phyloP scores from a whole-genome alignment of 2,888 invertebrate species.

The Magallana nippona region DNA sequence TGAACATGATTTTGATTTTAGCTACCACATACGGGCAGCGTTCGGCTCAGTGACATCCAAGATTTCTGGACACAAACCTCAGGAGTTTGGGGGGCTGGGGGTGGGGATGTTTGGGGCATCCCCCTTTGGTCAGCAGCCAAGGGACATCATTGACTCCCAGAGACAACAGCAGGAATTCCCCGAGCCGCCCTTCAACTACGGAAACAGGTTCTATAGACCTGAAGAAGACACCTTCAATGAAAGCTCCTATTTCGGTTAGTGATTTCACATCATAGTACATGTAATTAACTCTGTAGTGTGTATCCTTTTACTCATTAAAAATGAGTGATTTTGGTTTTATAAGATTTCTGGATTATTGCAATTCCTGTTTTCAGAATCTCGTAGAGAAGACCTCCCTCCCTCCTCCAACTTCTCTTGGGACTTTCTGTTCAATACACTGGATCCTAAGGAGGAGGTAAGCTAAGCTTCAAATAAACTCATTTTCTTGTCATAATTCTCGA shows the following conservation, averaged over 20 bases:
- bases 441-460: conserved; percentile 2
- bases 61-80: conserved; percentile 11
- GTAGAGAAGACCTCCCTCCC: conserved; percentile 19
- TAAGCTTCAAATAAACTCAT: too few species aligned
- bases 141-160: neutral
- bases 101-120: conserved; percentile 20
- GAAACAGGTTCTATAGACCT: neutral
- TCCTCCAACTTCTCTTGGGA: conserved; percentile 22
- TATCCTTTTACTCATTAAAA: too few species aligned
- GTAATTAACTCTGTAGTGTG: too few species aligned
- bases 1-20: neutral
- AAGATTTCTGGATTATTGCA: too few species aligned
- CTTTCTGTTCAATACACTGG: neutral
- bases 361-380: neutral
- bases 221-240: conserved; percentile 9
- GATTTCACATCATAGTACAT: neutral
- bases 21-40: neutral
- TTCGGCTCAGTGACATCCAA: conserved; percentile 12
- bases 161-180: neutral
- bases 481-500: too few species aligned
- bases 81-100: neutral
- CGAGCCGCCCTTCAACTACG: neutral
- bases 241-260: conserved; percentile 3
- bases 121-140: neutral
- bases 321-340: too few species aligned